phyloP scores from a whole-genome alignment of 2,888 invertebrate genomes.

The Neoscelio sp. region DNA sequence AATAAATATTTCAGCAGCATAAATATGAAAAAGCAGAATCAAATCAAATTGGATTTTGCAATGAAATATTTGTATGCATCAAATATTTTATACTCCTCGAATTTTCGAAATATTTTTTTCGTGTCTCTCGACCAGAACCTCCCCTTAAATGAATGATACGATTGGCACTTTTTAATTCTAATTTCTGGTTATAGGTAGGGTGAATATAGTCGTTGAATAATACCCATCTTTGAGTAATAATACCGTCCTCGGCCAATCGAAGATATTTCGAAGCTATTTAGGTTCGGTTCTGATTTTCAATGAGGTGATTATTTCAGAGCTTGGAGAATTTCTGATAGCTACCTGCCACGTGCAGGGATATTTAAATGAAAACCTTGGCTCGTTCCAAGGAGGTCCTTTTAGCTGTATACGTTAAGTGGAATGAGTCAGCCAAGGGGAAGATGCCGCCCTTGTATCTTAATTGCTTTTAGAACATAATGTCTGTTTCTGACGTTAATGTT shows the following conservation, averaged over 20 bases:
- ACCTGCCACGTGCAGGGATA: slow-evolving; percentile 64
- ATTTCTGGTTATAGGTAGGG: too few relatives aligned
- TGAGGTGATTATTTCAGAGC: slow-evolving; percentile 64
- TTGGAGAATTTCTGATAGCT: slow-evolving; percentile 57
- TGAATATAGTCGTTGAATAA: too few relatives aligned
- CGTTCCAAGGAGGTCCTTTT: slow-evolving; percentile 57
- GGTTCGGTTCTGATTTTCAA: slow-evolving; percentile 51
- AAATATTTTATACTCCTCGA: too few relatives aligned
- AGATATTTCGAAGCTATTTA: slow-evolving; percentile 35
- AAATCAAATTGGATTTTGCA: too few relatives aligned
- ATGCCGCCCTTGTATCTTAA: slow-evolving; percentile 73
- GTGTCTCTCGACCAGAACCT: too few relatives aligned
- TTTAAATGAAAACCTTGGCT: slow-evolving; percentile 68
- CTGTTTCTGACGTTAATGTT: slow-evolving; percentile 73
- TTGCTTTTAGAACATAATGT: slow-evolving; percentile 70
- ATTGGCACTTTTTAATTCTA: too few relatives aligned
- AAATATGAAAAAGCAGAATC: too few relatives aligned
- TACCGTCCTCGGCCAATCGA: slow-evolving; percentile 24
- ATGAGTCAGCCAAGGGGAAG: slow-evolving; percentile 63
- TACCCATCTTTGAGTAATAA: slow-evolving; percentile 31
- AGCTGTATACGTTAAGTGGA: slow-evolving; percentile 58
- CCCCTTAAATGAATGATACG: too few relatives aligned
- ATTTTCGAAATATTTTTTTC: too few relatives aligned
- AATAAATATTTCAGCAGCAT: too few relatives aligned
- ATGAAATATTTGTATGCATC: too few relatives aligned